phyloP scores from a whole-genome alignment of 2,888 invertebrate genomes.

The Eupsilia transversa region DNA sequence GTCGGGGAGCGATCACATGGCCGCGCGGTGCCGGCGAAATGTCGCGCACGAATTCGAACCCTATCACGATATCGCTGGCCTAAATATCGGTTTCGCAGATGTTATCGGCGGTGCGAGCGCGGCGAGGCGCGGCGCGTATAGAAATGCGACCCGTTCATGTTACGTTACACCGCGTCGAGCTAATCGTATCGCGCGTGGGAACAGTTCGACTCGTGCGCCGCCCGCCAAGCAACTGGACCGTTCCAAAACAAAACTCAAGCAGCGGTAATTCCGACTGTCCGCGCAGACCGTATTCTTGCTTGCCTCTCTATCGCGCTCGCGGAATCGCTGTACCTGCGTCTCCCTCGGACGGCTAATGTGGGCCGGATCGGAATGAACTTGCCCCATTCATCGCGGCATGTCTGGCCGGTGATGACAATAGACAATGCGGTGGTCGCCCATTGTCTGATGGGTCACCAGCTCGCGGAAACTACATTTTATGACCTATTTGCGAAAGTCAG shows the following conservation, averaged over 20 bases:
- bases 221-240: slow-evolving; percentile 83
- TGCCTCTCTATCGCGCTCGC: slow-evolving; percentile 71
- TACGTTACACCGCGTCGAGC: slow-evolving; percentile 69
- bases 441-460: slow-evolving; percentile 81
- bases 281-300: slow-evolving; percentile 69
- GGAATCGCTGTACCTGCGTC: slow-evolving; percentile 71
- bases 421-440: slow-evolving; percentile 83
- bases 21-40: slow-evolving; percentile 75
- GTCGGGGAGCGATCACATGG: slow-evolving; percentile 85
- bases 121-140: slow-evolving; percentile 82
- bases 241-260: slow-evolving; percentile 85
- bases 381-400: slow-evolving; percentile 85
- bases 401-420: slow-evolving; percentile 81
- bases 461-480: slow-evolving; percentile 79
- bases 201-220: slow-evolving; percentile 83
- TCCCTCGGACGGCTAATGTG: slow-evolving; percentile 74
- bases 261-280: slow-evolving; percentile 86
- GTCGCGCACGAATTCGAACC: slow-evolving; percentile 81
- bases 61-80: slow-evolving; percentile 85
- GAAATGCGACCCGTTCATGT: slow-evolving; percentile 84
- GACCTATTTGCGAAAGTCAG: slow-evolving; percentile 77
- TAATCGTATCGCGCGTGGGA: slow-evolving; percentile 69
- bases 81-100: slow-evolving; percentile 88
- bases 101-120: slow-evolving; percentile 81
- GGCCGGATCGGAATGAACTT: slow-evolving; percentile 83